Conservation (phyloP, 2,113 vertebrate species). For the Coregonus clupeaformis region DNA sequence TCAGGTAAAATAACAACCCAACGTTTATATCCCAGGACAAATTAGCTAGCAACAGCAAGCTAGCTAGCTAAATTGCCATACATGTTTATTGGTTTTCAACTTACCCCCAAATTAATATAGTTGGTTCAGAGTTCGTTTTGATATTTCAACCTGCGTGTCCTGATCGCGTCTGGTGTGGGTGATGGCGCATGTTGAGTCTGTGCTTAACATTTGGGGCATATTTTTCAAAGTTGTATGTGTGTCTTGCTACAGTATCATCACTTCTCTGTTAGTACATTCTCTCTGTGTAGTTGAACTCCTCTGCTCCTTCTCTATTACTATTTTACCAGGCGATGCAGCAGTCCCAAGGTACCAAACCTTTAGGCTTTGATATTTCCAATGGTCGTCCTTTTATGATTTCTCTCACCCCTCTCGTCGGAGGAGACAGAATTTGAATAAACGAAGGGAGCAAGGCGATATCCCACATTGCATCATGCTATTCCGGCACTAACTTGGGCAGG, state of each 20-base stretch:
- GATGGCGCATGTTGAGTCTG: neutral
- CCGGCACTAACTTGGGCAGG: slow-evolving; percentile 33
- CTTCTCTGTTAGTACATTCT: slow-evolving; percentile 21
- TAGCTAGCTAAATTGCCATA: too few species aligned
- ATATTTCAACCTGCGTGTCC: too few species aligned
- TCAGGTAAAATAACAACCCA: too few species aligned
- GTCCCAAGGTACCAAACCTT: slow-evolving; percentile 52
- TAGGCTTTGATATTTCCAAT: slow-evolving; percentile 62
- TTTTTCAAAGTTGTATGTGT: neutral
- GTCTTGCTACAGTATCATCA: slow-evolving; percentile 13
- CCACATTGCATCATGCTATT: slow-evolving; percentile 23
- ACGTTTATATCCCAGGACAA: too few species aligned
- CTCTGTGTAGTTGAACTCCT: slow-evolving; percentile 31
- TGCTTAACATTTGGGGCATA: slow-evolving; percentile 16
- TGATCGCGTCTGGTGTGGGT: too few species aligned
- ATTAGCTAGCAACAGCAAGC: too few species aligned
- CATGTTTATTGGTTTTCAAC: too few species aligned
- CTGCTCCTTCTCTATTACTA: slow-evolving; percentile 50
- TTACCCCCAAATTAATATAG: too few species aligned
- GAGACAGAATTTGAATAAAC: slow-evolving; percentile 54
- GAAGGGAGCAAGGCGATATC: slow-evolving; percentile 12
- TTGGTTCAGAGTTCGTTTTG: too few species aligned
- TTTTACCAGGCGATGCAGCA: slow-evolving; percentile 48
- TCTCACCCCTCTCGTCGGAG: slow-evolving; percentile 28
- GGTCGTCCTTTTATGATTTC: slow-evolving; percentile 18